A percentile compares a stretch with the other conserved stretches of the same genome.
Conservation (phyloP, 2,888 invertebrate species). For the Epinotia demarniana region DNA sequence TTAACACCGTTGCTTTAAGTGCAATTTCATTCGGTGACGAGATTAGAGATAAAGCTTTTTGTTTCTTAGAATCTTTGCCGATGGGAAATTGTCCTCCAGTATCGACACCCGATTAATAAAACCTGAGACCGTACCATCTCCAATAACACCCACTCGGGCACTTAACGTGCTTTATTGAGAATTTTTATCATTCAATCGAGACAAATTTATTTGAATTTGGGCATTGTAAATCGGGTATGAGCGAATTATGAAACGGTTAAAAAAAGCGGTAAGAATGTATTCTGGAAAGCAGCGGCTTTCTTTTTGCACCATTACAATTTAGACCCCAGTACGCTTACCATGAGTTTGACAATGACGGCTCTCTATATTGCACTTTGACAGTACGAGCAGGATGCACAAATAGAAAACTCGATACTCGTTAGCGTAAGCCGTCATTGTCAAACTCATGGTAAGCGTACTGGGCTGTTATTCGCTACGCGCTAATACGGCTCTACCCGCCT, state of each 20-base stretch:
- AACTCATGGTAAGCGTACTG: no score
- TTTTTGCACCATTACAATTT: no score
- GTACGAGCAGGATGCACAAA: no score
- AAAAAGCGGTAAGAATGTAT: not conserved
- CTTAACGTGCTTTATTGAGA: conserved; percentile 40
- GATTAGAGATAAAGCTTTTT: not conserved
- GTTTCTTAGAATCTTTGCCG: conserved; percentile 46
- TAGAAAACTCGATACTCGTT: no score
- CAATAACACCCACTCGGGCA: conserved; percentile 59
- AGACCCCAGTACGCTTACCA: no score
- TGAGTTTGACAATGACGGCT: no score
- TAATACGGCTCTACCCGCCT: no score
- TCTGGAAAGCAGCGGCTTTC: not conserved
- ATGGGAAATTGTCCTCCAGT: conserved; percentile 61
- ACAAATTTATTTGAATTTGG: conserved; percentile 34
- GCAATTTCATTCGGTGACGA: not conserved
- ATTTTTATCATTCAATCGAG: conserved; percentile 29
- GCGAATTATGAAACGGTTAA: conserved; percentile 17
- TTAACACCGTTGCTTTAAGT: not conserved
- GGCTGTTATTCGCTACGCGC: no score
- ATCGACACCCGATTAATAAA: conserved; percentile 57
- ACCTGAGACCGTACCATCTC: conserved; percentile 57
- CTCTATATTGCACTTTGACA: no score
- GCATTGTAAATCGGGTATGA: conserved; percentile 24
- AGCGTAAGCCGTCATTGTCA: no score